These are phyloP conservation scores for Sesia apiformis DNA, from an alignment of 2,888 invertebrate species.

Conservation along the genomic window DNA sequence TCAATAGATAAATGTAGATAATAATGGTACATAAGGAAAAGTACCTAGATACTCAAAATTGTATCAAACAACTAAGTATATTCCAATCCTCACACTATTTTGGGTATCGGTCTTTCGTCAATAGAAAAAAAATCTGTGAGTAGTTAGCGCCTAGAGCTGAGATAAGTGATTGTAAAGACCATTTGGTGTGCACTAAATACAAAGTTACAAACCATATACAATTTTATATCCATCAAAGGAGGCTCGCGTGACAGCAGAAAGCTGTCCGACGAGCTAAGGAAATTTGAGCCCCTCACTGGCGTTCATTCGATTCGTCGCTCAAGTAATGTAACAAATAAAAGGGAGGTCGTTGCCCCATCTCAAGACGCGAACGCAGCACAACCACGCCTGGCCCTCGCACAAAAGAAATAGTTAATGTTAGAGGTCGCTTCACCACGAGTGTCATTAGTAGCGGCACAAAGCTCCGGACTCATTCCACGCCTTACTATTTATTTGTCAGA, in stretches of 20 bases:
- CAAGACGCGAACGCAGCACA: constrained; percentile 43
- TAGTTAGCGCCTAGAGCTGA: too few relatives aligned
- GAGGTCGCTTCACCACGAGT: constrained; percentile 56
- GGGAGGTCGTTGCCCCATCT: constrained; percentile 60
- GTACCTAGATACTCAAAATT: too few relatives aligned
- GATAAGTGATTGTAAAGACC: too few relatives aligned
- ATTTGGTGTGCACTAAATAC: too few relatives aligned
- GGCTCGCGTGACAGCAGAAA: constrained; percentile 56
- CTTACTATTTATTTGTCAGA: constrained; percentile 70
- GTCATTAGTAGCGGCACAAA: constrained; percentile 71
- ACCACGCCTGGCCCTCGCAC: constrained; percentile 52
- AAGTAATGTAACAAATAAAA: constrained; percentile 67
- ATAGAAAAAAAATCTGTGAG: too few relatives aligned
- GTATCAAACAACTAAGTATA: too few relatives aligned
- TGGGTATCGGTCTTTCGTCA: too few relatives aligned
- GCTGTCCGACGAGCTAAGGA: constrained; percentile 44
- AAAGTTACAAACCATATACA: constrained; percentile 30
- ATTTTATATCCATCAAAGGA: constrained; percentile 50
- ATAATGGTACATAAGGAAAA: too few relatives aligned
- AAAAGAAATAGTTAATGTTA: constrained; percentile 73
- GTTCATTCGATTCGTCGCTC: constrained; percentile 64
- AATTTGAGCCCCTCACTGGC: constrained; percentile 59
- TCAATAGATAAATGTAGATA: too few relatives aligned
- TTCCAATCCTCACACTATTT: too few relatives aligned
- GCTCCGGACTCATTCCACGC: constrained; percentile 65